phyloP scores from a whole-genome alignment of 2,113 vertebrate species.

The Scolopax mira region DNA sequence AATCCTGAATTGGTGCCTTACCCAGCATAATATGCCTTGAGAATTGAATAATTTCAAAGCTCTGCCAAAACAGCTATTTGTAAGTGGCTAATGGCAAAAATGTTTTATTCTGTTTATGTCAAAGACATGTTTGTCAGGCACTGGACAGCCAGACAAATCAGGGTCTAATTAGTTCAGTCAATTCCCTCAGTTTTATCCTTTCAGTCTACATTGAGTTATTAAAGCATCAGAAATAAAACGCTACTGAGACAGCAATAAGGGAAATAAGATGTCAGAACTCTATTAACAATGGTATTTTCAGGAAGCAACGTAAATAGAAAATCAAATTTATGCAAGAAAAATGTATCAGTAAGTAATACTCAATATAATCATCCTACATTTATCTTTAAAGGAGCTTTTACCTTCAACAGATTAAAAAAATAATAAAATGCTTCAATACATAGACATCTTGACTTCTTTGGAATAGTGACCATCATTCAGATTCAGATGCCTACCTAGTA shows the following conservation, averaged over 20 bases:
- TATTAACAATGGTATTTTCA: conserved; percentile 63
- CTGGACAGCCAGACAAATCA: conserved; percentile 67
- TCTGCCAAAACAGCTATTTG: background rate
- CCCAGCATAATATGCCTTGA: background rate
- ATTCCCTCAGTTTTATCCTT: conserved; percentile 64
- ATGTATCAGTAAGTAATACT: conserved; percentile 51
- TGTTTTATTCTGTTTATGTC: background rate
- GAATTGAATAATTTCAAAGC: conserved; percentile 32
- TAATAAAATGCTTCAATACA: background rate
- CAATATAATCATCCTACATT: conserved; percentile 40
- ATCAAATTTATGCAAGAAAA: conserved; percentile 62
- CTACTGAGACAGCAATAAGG: conserved; percentile 56
- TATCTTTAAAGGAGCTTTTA: conserved; percentile 47
- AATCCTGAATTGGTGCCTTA: conserved; percentile 19
- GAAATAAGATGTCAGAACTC: conserved; percentile 69
- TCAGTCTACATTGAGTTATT: conserved; percentile 62
- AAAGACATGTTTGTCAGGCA: conserved; percentile 5
- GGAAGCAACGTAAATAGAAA: conserved; percentile 57
- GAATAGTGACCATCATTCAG: conserved; percentile 18
- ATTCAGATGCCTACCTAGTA: background rate
- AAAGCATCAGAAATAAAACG: conserved; percentile 66
- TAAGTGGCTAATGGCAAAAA: background rate
- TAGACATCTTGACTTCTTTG: background rate
- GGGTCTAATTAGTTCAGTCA: conserved; percentile 69
- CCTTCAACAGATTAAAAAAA: background rate